phyloP scores from a whole-genome alignment of 2,797 vertebrate genomes.

The Vireo griseus region DNA sequence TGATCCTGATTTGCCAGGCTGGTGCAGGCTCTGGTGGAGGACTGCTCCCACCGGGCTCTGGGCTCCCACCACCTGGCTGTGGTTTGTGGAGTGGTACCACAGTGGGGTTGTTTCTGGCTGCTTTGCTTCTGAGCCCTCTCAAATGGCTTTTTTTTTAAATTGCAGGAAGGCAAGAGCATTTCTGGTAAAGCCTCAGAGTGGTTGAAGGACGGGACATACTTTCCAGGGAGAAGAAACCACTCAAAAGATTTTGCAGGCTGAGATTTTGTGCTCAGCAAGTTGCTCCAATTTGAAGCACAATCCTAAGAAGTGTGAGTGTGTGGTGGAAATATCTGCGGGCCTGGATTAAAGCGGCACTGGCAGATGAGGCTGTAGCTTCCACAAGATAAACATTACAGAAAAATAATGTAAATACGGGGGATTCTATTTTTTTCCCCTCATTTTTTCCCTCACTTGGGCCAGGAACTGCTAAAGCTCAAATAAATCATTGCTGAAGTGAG shows the following conservation, averaged over 20 bases:
- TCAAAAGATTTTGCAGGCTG: not conserved
- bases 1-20: not conserved
- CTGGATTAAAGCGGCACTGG: not conserved
- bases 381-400: constrained; percentile 15
- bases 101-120: not conserved
- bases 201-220: fast-evolving
- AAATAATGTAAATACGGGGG: constrained; percentile 16
- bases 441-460: constrained; percentile 5
- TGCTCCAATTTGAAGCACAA: not conserved
- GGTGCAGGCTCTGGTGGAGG: too few relatives aligned
- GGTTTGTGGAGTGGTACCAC: not conserved
- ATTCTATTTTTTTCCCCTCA: not conserved
- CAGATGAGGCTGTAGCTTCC: constrained; percentile 20
- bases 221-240: not conserved
- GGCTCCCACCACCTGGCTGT: not conserved
- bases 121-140: not conserved
- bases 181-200: not conserved
- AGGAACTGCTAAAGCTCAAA: constrained; percentile 23
- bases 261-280: not conserved
- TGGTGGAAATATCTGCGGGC: constrained; percentile 49
- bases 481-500: constrained; percentile 14
- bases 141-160: fast-evolving
- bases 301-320: not conserved
- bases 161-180: not conserved
- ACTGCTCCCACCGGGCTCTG: too few relatives aligned